Evolutionary conservation across 2,797 vertebrate species (phyloP).

Genomic region (Scolopax bukidnonensis): DNA sequence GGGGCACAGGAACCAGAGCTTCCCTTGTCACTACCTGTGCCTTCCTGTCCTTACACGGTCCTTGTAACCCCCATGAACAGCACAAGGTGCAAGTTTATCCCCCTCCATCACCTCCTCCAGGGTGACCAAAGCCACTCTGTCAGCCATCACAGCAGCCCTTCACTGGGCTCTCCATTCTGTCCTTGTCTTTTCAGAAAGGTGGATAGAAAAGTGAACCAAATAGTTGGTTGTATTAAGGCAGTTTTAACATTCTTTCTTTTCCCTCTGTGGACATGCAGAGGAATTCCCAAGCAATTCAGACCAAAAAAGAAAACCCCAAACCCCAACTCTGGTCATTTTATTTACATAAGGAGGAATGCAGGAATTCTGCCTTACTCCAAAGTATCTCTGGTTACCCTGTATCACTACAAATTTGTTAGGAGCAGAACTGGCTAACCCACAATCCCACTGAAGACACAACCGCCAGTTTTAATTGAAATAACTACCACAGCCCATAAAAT

Average conservation of each 20-base stretch:
- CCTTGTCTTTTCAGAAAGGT: not conserved
- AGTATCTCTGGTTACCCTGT: not conserved
- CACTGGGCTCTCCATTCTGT: not conserved
- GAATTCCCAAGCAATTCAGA: not conserved
- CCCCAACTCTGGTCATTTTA: not conserved
- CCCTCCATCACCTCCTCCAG: not conserved
- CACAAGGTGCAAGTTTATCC: rapidly evolving
- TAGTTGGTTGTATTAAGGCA: not conserved
- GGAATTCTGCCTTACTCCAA: not conserved
- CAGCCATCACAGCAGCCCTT: not conserved
- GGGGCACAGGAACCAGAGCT: not conserved
- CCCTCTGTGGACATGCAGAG: not conserved
- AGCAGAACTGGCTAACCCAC: constrained; percentile 1
- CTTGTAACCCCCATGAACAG: not conserved
- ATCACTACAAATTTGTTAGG: constrained; percentile 1
- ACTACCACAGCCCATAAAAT: not conserved
- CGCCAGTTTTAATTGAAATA: not conserved
- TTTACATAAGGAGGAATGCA: not conserved
- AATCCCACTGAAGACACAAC: not conserved
- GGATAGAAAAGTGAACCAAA: not conserved
- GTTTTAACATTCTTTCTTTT: not conserved
- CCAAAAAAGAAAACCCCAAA: constrained; percentile 27
- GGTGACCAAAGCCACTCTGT: not conserved
- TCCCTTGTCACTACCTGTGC: not conserved
- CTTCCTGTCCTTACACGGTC: not conserved